Base-by-base conservation (phyloP, 2,113 vertebrate species). In the Ptilonorhynchus violaceus region DNA sequence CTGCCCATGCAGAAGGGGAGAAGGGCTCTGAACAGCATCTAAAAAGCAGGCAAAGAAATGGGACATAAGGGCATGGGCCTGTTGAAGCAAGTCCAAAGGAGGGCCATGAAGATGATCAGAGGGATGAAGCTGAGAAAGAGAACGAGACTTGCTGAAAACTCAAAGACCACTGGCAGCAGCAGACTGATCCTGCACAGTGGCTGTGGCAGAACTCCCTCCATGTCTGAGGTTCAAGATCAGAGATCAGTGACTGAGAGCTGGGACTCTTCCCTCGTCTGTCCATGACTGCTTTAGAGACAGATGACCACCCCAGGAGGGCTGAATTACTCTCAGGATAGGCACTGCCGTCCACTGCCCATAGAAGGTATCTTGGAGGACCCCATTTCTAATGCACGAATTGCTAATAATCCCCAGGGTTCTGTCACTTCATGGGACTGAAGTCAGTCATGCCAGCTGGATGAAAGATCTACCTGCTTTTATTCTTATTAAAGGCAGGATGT, bases 61-160 rank as follows among this genome's bases (percentile, higher is more conserved):
- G 18, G 35, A 41, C 19, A 10, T 33, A 59, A 59, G 15, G 18
- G 28, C 0, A 0, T 58, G 22, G 44, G 18, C 22, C 44, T 81
- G 44, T 15, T 58, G 52, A 58, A 59, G 10, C 12, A 64, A 44
- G 31, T 52, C 18, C 37, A 44, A 50, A 74, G 31, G 18, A 81
- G 10, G 7, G 5, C 10, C 44, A 31, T 50, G 15, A 73, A 66
- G 37, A 67, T 74, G 33, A 31, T 50, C 44, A 58, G 37, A 73
- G 15, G 52, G 13, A 58, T 37, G 33, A 42, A 73, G 18, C 22
- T 46, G 46, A 28, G 81, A 35, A 85, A 72, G 28, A 68, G 15
- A 73, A 70, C 0, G 1, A 75, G 67, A 42, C 16, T 69, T 0
- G 2, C 28, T 24, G 5, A 85, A 89, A 52, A 5, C 55, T 74